Percentiles rank a stretch among this genome's conserved stretches.
phyloP scores from a whole-genome alignment of 1,140 invertebrate genomes.

The Ceratina australensis region DNA sequence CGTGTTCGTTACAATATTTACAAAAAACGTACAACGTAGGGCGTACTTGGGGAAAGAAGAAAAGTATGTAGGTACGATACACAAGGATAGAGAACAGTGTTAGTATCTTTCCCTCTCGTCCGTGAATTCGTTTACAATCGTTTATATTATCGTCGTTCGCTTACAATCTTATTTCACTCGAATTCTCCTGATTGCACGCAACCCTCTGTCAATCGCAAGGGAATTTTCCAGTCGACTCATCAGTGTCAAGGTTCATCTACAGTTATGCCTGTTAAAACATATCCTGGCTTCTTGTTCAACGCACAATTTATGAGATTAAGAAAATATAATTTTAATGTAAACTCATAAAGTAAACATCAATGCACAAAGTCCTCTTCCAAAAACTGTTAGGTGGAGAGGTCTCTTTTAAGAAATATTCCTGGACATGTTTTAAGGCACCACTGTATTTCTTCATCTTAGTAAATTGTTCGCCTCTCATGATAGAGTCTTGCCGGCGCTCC shows the following conservation, averaged over 20 bases:
- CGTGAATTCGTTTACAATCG: background rate
- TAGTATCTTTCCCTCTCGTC: background rate
- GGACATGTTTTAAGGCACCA: too few relatives aligned
- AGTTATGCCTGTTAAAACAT: too few relatives aligned
- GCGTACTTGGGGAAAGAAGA: constrained; percentile 33
- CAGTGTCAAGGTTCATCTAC: background rate
- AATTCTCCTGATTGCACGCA: constrained; percentile 1
- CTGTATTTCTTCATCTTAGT: too few relatives aligned
- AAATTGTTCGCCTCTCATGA: too few relatives aligned
- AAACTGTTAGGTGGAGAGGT: too few relatives aligned
- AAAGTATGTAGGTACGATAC: constrained; percentile 41
- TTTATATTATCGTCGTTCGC: background rate
- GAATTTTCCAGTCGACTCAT: constrained; percentile 9
- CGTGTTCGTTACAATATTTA: constrained; percentile 75
- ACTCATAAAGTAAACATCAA: too few relatives aligned
- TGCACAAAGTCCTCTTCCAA: too few relatives aligned
- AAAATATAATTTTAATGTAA: too few relatives aligned
- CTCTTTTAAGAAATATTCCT: too few relatives aligned
- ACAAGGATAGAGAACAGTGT: constrained; percentile 26
- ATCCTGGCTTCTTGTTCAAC: too few relatives aligned
- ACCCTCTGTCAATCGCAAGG: constrained; percentile 8
- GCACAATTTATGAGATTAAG: too few relatives aligned
- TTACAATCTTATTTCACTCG: background rate
- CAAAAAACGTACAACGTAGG: constrained; percentile 73
- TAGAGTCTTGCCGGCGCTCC: background rate